Evolutionary conservation across 2,113 vertebrate species (phyloP), one percentile per base, ranked within the genome.

Genomic region (Pycnonotus jocosus): DNA sequence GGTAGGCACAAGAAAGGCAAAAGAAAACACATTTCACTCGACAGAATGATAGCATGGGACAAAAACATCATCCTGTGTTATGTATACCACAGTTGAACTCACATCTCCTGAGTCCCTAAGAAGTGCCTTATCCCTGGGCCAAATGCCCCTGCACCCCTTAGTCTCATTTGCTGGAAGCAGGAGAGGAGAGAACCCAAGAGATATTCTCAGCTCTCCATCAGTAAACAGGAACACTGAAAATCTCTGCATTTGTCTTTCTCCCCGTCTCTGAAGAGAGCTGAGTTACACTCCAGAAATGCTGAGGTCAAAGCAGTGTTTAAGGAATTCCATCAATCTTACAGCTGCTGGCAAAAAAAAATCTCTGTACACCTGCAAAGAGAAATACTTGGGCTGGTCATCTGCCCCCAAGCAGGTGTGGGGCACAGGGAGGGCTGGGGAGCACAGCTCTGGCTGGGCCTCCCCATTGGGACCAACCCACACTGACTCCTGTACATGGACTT

Each of bases 331-430:
- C 90, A 70, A 81, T 91, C 78, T 85, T 86, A 87, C 38, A 74
- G 68, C 80, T 74, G 86, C 90, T 94, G 94, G 88, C 78, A 92
- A 87, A 89, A 96, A 96, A 96, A 96, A 78, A 38, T 38, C 30
- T 95, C 74, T 37, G 77, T 92, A 80, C 81, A 93, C 82, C 90
- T 96, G 94, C 4, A 1, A 37, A 73, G 31, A 94, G 45, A 71
- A 93, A 71, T 22, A 45, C 33, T 8, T 35, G 79, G 38, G 56
- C 44, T 74, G 45, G 16, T 42, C 0, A 1, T 50, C 33, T 51
- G 22, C 10, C 47, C 66, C 44, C 1, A 0, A 25, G 50, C 28
- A 72, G 76, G 56, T 84, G 9, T 14, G 69, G 66, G 57, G 35
- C 37, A 79, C 23, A 15, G 62, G 74, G 60, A 76, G 45, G 62